Evolutionary conservation across 2,113 vertebrate genomes (phyloP), one percentile per base, ranked within the genome.

Genomic region (Puntigrus tetrazona): DNA sequence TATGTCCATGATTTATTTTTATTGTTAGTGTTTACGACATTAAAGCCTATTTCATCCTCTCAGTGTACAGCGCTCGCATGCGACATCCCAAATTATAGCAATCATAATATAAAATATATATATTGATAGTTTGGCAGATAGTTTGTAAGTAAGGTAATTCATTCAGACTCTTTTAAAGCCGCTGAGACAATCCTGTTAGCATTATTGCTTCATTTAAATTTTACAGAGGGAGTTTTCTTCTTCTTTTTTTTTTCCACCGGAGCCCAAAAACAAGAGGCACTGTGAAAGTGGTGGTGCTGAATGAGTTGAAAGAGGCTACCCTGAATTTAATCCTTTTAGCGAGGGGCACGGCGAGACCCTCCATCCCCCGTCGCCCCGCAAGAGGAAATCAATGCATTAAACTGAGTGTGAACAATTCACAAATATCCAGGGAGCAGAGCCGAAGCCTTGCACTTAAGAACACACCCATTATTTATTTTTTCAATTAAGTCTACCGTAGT

Each of bases 321-420:
- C 29, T 47, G 36, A 61, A 87, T 89, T 89, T 80, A 86, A 87
- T 86, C 82, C 34, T 73, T 84, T 88, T 87, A 47, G 76, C 45
- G n/a, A 79, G 50, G 50, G 50, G 18, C 29, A 86, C 55, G n/a
- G 4, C 2, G 1, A 38, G 65, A 22, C 43, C 7, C 69, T 70
- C 83, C 59, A 85, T 59, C 70, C 70, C 79, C 52, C 52, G n/a
- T 57, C 50, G 5, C n/a, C n/a, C 85, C 82, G 25, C 78, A 50
- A 75, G 81, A 63, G 83, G 88, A 77, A 75, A 87, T 90, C 80
- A 91, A 89, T 82, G 74, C 82, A 59, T 81, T 36, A 75, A 74
- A 78, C 22, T 38, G 22, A 38, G 29, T 78, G 75, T n/a, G 20
- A 57, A 77, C 20, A 38, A n/a, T 38, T n/a, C 67, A n/a, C 5